These are phyloP conservation scores for Drosophila maculinotata DNA, from an alignment of 2,888 invertebrate genomes.

Conservation along the genomic window DNA sequence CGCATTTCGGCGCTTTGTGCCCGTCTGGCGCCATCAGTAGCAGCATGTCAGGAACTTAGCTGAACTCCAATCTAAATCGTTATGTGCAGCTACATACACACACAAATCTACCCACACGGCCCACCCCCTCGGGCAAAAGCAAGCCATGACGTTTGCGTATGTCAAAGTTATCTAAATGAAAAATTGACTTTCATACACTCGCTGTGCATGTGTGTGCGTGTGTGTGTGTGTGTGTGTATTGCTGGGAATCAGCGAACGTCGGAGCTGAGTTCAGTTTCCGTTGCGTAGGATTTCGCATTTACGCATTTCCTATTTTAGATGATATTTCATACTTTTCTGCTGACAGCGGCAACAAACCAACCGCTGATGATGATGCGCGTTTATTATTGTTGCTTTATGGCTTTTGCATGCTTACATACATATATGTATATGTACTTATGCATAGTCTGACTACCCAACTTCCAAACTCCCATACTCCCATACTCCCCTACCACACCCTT, in stretches of 20 bases:
- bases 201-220: slow-evolving; percentile 13
- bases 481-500: not conserved
- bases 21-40: slow-evolving; percentile 72
- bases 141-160: slow-evolving; percentile 76
- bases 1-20: slow-evolving; percentile 72
- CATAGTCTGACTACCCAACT: slow-evolving; percentile 37
- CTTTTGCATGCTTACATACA: slow-evolving; percentile 70
- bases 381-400: slow-evolving; percentile 80
- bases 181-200: slow-evolving; percentile 75
- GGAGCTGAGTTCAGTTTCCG: slow-evolving; percentile 70
- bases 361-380: slow-evolving; percentile 77
- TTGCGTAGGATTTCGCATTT: slow-evolving; percentile 78
- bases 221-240: slow-evolving; percentile 17
- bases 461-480: slow-evolving; percentile 2
- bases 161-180: slow-evolving; percentile 81
- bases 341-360: slow-evolving; percentile 62
- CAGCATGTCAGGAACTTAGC: slow-evolving; percentile 68
- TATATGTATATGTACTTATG: slow-evolving; percentile 54
- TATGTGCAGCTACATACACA: slow-evolving; percentile 50
- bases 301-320: slow-evolving; percentile 80
- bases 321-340: slow-evolving; percentile 79
- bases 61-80: slow-evolving; percentile 75
- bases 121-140: slow-evolving; percentile 36
- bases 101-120: slow-evolving; percentile 10
- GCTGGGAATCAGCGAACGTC: slow-evolving; percentile 61